phyloP scores from a whole-genome alignment of 2,113 vertebrate species.

The Semicossyphus pulcher region DNA sequence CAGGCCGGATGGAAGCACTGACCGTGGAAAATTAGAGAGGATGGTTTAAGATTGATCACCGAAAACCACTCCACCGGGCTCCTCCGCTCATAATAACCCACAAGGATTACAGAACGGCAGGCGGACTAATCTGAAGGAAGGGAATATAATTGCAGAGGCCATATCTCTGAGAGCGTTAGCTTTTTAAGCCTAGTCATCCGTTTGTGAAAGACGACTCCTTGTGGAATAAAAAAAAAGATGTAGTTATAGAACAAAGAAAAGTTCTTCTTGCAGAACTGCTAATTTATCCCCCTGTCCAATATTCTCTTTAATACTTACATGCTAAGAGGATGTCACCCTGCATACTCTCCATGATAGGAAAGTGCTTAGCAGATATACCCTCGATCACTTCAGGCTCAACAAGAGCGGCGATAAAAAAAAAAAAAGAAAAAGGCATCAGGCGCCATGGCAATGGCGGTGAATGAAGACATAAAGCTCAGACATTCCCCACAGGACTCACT shows the following conservation, averaged over 20 bases:
- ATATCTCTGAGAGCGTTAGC: slow-evolving; percentile 56
- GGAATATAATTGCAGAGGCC: slow-evolving; percentile 66
- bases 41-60: slow-evolving; percentile 82
- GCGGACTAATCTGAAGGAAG: slow-evolving; percentile 67
- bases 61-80: slow-evolving; percentile 64
- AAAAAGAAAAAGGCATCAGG: slow-evolving; percentile 19
- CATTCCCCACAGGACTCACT: slow-evolving; percentile 15
- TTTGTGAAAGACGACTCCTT: slow-evolving; percentile 57
- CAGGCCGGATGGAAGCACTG: slow-evolving; percentile 78
- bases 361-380: slow-evolving; percentile 10
- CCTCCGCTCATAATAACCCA: slow-evolving; percentile 64
- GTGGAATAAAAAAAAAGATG: not conserved
- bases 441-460: not conserved
- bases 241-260: slow-evolving; percentile 46
- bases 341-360: slow-evolving; percentile 30
- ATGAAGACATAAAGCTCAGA: slow-evolving; percentile 42
- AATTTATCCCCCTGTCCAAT: slow-evolving; percentile 44
- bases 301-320: slow-evolving; percentile 36
- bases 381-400: slow-evolving; percentile 29
- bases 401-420: not conserved
- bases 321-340: slow-evolving; percentile 24
- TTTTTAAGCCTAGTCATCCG: slow-evolving; percentile 58
- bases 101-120: slow-evolving; percentile 65
- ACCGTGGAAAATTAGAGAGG: slow-evolving; percentile 81
- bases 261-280: slow-evolving; percentile 35